Base-by-base conservation (phyloP, 1,140 invertebrate species). In the Penaeus japonicus region DNA sequence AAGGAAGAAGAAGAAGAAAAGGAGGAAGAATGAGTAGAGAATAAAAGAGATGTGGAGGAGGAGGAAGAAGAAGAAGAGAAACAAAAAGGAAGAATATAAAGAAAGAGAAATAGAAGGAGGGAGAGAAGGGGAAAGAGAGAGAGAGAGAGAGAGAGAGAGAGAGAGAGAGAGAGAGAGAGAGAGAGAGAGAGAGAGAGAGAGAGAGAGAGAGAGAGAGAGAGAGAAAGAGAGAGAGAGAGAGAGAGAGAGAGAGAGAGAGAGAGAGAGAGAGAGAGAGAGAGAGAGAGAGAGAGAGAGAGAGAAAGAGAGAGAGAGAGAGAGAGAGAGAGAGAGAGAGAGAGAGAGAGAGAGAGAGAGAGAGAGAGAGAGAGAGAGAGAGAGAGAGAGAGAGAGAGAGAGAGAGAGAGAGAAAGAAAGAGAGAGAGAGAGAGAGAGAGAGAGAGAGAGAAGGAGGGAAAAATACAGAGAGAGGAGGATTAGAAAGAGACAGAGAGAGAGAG, bases 311-410 rank as follows among this genome's bases (percentile, higher is more conserved):
- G 7, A 39, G 39, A 47, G 12, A 12, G 5, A 7, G 39, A 0
- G 5, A 12, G 39, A 7, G 5, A 47, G 5, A 12, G 12, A 2
- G 24, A 24, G 4, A 4, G 27, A 4, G 7, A n/a, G 17, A 27
- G 17, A 27, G 4, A 2, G 18, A 2, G 18, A 4, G n/a, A 57
- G 27, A 24, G n/a, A 35, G n/a, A 20, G 80, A 10, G 24, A 1
- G 1, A 55, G 15, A 4, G 3, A 5, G 2, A 24, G 39, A 18
- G 20, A 53, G 22, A 54, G 20, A n/a, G 78, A 30, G 10, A 54
- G 55, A 82, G 80, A 81, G 47, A 81, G 80, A 82, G 80, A 54
- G 10, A 62, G 80, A 82, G 55, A 54, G 47, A 54, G 54, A 82
- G n/a, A 54, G 55, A 82, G 80, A 55, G 54, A 82, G 54, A 54